These are phyloP conservation scores for Philereme vetulata DNA, from an alignment of 2,888 invertebrate species.

Conservation along the genomic window DNA sequence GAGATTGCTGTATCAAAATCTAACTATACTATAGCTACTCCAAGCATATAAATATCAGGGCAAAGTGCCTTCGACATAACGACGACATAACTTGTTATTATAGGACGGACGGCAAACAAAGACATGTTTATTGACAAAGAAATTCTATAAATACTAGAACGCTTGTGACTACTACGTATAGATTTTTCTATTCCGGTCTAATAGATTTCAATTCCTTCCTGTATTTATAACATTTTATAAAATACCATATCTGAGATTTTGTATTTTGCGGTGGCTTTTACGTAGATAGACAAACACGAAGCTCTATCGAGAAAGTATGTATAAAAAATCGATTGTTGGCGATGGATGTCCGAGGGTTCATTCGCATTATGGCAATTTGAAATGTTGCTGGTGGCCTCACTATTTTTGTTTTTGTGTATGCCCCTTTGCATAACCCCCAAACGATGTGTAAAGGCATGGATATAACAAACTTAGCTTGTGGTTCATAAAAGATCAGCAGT, in stretches of 20 bases:
- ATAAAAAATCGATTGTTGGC: constrained; percentile 32
- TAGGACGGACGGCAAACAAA: constrained; percentile 5
- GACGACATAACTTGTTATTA: constrained; percentile 25
- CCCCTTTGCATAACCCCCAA: constrained; percentile 44
- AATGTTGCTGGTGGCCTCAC: constrained; percentile 18
- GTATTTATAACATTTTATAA: constrained; percentile 12
- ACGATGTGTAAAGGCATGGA: constrained; percentile 34
- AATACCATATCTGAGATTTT: constrained; percentile 1
- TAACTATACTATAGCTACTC: no score
- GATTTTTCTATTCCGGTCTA: constrained; percentile 4
- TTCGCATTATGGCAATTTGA: constrained; percentile 26
- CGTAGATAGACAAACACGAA: constrained; percentile 18
- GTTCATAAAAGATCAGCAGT: constrained; percentile 33
- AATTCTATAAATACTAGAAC: constrained; percentile 8
- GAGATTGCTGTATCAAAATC: no score
- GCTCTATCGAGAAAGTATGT: constrained; percentile 14
- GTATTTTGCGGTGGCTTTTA: constrained; percentile 20
- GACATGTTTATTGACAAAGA: constrained; percentile 14
- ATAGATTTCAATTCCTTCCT: constrained; percentile 2
- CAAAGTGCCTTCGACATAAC: constrained; percentile 46
- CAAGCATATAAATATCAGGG: background rate
- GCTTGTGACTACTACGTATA: background rate
- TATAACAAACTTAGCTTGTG: constrained; percentile 32
- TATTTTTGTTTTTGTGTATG: constrained; percentile 29
- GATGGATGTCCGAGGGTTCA: constrained; percentile 29